Evolutionary conservation across 2,113 vertebrate species (phyloP), one percentile per base, ranked within the genome.

Genomic region (Eptesicus fuscus): DNA sequence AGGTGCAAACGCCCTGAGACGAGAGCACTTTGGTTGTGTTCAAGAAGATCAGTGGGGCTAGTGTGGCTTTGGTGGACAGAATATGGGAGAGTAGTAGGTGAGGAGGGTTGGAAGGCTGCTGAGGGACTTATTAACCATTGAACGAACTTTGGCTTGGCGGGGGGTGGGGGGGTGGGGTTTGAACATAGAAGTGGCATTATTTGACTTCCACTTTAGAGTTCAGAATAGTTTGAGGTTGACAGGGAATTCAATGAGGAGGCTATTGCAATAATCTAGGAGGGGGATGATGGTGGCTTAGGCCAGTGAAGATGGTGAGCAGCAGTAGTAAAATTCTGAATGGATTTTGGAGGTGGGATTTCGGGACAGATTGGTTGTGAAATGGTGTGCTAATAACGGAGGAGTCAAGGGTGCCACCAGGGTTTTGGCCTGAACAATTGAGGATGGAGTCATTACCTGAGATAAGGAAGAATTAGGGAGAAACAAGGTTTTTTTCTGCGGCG

Each of bases 341-440:
- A 59, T 76, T 69, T 84, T 95, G 74, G 51, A 70, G 18, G 30
- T 63, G 63, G 70, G 44, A 32, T 85, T 88, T 88, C 30, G 28
- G 30, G 59, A 51, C 20, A 47, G 59, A 30, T 49, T 69, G 35
- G 65, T 23, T 77, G 59, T 93, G 23, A 71, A 63, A 51, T 47
- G 44, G 9, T 35, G 23, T 63, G n/a, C 16, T 49, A 23, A 85
- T 44, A 77, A 80, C 47, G 22, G 20, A 37, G 35, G 73, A 22
- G 25, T 61, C 65, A 40, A 80, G 30, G 32, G 35, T 70, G 56
- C 30, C 47, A 71, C 28, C 23, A 9, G 42, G 83, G 47, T 69
- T 78, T 47, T 25, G 32, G 7, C 25, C 35, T 44, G n/a, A 63
- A 35, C 44, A 32, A 16, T 11, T 11, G 74, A 61, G 85, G 47